Percentiles rank a stretch among this genome's conserved stretches.
Conservation (phyloP, 2,113 vertebrate species). For the Willisornis vidua region DNA sequence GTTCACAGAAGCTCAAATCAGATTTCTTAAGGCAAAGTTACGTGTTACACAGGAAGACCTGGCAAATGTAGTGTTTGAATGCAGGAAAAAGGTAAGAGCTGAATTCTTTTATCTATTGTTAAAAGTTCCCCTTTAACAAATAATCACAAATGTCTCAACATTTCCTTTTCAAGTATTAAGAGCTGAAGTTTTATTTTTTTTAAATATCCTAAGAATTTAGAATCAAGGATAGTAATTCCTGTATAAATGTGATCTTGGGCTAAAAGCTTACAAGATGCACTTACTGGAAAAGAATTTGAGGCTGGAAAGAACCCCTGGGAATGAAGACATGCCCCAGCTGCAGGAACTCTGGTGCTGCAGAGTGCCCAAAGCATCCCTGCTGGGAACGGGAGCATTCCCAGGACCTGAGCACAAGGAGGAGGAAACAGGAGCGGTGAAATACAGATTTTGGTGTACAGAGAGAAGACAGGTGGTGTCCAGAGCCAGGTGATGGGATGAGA, state of each 20-base stretch:
- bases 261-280: background rate
- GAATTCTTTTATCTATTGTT: background rate
- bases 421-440: background rate
- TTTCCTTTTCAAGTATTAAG: background rate
- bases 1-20: constrained; percentile 85
- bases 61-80: constrained; percentile 82
- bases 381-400: background rate
- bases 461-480: background rate
- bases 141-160: background rate
- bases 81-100: constrained; percentile 84
- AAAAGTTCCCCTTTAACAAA: background rate
- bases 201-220: background rate
- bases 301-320: background rate
- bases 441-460: background rate
- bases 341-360: background rate
- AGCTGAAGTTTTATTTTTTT: fast-evolving
- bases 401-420: background rate
- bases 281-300: background rate
- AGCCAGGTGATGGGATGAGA: background rate
- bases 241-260: background rate
- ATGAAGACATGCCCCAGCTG: background rate
- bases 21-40: constrained; percentile 90
- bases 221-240: background rate
- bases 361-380: background rate
- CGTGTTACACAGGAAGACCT: constrained; percentile 88